Base-by-base conservation (phyloP, 2,113 vertebrate genomes). In the Petrocephalus zakoni region DNA sequence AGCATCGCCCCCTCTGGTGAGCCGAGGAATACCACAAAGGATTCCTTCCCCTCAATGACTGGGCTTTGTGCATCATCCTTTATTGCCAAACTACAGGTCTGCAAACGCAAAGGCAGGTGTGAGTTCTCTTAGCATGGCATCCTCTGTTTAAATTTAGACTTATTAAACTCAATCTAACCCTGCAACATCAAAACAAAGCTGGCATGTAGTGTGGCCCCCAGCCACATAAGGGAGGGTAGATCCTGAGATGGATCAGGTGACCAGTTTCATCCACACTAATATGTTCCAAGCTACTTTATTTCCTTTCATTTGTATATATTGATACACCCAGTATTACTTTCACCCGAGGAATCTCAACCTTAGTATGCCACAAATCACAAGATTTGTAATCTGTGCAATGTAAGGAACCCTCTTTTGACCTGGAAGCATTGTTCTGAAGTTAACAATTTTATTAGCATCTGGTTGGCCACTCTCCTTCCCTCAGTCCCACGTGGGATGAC, bases 21-120 rank as follows among this genome's bases (percentile, higher is more conserved):
- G 91, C 97, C 98, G 91, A 99, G 96, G 92, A 99, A 99, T 85
- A 99, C 96, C 11, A 99, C 94, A n/a, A 99, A 99, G 0, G 98
- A 98, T 94, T 99, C 98, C 2, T 97, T 90, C 13, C 98, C 98
- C 94, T 99, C 98, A 7, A 99, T 99, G 58, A 97, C 96, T 0
- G 98, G 98, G 91, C 96, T 97, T 92, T 99, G 98, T 0, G 95
- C 93, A 78, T 99, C 98, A 0, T 99, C 98, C 95, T 99, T 94
- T 92, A 99, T 97, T 6, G 97, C 98, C 93, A 99, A 92, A 86
- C 97, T 96, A 93, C 98, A 99, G 22, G 94, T 96, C 98, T 99
- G 91, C 0, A 51, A 87, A 86, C 17, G 25, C 6, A 49, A 86
- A 86, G 25, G 46, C 19, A 19, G 42, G 19, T 83, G 37, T 49